phyloP scores from a whole-genome alignment of 2,888 invertebrate genomes.

The Notodonta ziczac region DNA sequence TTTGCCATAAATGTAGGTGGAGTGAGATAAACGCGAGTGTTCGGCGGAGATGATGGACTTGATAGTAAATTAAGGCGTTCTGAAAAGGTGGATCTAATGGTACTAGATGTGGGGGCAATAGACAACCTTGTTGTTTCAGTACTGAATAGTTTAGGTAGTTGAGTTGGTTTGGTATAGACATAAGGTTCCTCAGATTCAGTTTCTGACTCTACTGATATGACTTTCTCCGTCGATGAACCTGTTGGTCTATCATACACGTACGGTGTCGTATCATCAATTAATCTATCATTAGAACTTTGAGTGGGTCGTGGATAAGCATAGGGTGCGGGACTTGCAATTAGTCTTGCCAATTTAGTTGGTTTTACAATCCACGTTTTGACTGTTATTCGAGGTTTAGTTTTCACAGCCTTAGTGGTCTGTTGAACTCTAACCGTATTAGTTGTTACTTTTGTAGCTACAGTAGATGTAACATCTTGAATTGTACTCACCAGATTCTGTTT shows the following conservation, averaged over 20 bases:
- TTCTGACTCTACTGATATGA: conserved; percentile 36
- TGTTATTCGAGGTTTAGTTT: conserved; percentile 71
- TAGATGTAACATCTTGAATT: conserved; percentile 54
- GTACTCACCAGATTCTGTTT: conserved; percentile 76
- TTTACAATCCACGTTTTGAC: conserved; percentile 78
- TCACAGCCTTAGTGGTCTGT: conserved; percentile 61
- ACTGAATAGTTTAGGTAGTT: conserved; percentile 47
- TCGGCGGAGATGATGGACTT: conserved; percentile 51
- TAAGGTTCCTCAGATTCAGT: conserved; percentile 42
- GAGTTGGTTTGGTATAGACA: conserved; percentile 54
- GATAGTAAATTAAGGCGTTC: conserved; percentile 48
- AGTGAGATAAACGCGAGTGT: conserved; percentile 56
- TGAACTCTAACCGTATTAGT: conserved; percentile 62
- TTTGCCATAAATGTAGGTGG: conserved; percentile 67
- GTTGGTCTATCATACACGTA: conserved; percentile 56
- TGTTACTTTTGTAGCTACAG: conserved; percentile 69
- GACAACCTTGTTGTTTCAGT: conserved; percentile 47
- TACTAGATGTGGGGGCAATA: conserved; percentile 44
- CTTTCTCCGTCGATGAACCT: conserved; percentile 38
- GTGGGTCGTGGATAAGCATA: conserved; percentile 60
- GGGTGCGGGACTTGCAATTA: conserved; percentile 59
- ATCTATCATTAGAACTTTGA: conserved; percentile 47
- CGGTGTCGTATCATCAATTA: conserved; percentile 52
- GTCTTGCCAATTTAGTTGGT: conserved; percentile 64
- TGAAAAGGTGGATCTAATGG: conserved; percentile 48